Evolutionary conservation across 2,113 vertebrate genomes (phyloP).

Genomic region (Eubucco bourcierii): DNA sequence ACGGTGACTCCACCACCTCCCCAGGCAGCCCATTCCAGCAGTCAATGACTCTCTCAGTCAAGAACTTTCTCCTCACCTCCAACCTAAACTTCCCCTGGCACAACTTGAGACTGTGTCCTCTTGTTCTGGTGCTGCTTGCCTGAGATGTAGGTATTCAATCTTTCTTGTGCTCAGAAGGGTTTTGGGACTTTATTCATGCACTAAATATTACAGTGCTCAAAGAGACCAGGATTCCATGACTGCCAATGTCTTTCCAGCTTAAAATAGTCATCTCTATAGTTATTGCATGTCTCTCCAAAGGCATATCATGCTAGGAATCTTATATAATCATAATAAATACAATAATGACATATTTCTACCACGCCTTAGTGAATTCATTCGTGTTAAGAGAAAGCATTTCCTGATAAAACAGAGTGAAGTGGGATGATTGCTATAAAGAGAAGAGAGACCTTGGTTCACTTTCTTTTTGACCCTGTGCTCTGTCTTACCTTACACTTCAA

Average conservation of each 20-base stretch:
- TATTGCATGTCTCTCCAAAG: neutral
- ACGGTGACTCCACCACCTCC: too few relatives aligned
- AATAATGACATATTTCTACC: slow-evolving; percentile 7
- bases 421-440: neutral
- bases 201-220: neutral
- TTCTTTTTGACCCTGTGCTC: neutral
- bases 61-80: too few relatives aligned
- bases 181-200: neutral
- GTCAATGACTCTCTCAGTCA: too few relatives aligned
- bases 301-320: neutral
- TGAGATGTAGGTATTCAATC: neutral
- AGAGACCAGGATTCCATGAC: neutral
- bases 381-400: slow-evolving; percentile 24
- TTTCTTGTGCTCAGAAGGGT: neutral
- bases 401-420: neutral
- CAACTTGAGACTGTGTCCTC: too few relatives aligned
- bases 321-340: slow-evolving; percentile 20
- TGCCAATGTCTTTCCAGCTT: neutral
- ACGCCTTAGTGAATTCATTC: slow-evolving; percentile 1
- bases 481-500: neutral
- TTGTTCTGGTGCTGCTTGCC: too few relatives aligned
- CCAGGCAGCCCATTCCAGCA: too few relatives aligned
- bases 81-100: too few relatives aligned
- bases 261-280: neutral
- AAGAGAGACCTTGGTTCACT: neutral